Conservation (phyloP, 2,113 vertebrate genomes). For the Zeus faber region DNA sequence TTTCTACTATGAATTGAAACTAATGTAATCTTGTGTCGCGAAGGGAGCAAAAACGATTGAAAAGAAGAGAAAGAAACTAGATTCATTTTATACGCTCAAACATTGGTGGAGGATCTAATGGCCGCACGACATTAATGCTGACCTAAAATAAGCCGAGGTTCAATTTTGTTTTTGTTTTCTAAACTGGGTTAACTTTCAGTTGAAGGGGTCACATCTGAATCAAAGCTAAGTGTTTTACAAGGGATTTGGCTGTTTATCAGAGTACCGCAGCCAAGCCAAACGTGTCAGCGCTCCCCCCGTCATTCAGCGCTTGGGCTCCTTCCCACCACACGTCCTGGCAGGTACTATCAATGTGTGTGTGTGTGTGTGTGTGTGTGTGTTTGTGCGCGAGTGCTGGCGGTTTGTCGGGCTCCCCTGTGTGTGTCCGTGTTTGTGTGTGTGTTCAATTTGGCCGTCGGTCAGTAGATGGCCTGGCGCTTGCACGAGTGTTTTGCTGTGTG, state of each 20-base stretch:
- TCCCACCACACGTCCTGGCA: slow-evolving; percentile 35
- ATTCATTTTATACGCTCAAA: no score
- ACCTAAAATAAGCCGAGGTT: no score
- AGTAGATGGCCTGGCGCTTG: slow-evolving; percentile 42
- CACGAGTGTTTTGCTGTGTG: slow-evolving; percentile 8
- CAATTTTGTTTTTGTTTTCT: no score
- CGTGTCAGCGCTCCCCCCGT: slow-evolving; percentile 17
- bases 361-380: neutral
- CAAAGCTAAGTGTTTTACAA: slow-evolving; percentile 20
- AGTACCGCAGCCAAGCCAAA: slow-evolving; percentile 19
- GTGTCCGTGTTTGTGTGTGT: slow-evolving; percentile 44
- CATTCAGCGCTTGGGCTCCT: slow-evolving; percentile 29
- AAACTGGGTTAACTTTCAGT: neutral
- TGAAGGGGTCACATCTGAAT: slow-evolving; percentile 16
- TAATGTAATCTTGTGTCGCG: no score
- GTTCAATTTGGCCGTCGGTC: slow-evolving; percentile 52
- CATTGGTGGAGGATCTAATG: no score
- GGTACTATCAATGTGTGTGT: slow-evolving; percentile 39
- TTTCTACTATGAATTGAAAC: no score
- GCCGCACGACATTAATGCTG: no score
- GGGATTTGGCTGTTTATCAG: slow-evolving; percentile 27
- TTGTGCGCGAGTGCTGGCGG: no score
- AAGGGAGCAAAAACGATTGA: no score
- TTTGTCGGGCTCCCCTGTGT: no score
- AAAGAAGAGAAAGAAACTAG: no score